Percentiles rank a stretch among this genome's conserved stretches.
Conservation (phyloP, 2,888 invertebrate species). For the Molorchus minor region DNA sequence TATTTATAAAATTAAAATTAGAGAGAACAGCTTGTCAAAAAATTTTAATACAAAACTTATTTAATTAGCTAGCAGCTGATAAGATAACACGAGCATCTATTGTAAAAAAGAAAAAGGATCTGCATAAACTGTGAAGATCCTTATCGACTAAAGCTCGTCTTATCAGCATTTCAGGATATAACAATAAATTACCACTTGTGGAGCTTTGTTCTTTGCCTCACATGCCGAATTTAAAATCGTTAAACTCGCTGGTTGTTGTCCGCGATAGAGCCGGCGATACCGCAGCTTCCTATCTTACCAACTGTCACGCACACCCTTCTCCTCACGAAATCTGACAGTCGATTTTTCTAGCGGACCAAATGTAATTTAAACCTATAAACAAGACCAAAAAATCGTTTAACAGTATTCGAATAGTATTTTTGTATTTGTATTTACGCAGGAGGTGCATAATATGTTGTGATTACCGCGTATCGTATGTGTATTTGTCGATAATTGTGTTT, state of each 20-base stretch:
- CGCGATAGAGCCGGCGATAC: conserved; percentile 39
- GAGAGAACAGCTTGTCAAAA: too few species aligned
- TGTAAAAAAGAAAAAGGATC: background rate
- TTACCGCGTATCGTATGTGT: conserved; percentile 51
- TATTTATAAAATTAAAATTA: too few species aligned
- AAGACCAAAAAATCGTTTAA: conserved; percentile 59
- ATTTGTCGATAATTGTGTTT: conserved; percentile 52
- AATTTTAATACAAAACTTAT: too few species aligned
- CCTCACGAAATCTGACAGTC: conserved; percentile 59
- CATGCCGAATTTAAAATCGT: conserved; percentile 12
- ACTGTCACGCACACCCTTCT: conserved; percentile 57
- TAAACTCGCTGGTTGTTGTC: conserved; percentile 20
- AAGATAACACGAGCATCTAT: background rate
- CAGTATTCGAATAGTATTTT: conserved; percentile 61
- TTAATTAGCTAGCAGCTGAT: background rate
- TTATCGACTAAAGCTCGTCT: background rate
- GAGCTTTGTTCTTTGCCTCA: background rate
- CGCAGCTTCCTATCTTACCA: conserved; percentile 53
- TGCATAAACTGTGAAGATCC: background rate
- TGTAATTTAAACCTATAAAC: conserved; percentile 55
- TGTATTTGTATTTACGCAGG: conserved; percentile 53
- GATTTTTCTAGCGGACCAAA: conserved; percentile 63
- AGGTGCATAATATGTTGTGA: conserved; percentile 55
- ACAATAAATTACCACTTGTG: conserved; percentile 4
- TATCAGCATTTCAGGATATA: background rate